A percentile compares a stretch with the other conserved stretches of the same genome.
Evolutionary conservation across 53 echinoderm and acorn worm genomes (phyloP).

Genomic region (Astropecten irregularis): DNA sequence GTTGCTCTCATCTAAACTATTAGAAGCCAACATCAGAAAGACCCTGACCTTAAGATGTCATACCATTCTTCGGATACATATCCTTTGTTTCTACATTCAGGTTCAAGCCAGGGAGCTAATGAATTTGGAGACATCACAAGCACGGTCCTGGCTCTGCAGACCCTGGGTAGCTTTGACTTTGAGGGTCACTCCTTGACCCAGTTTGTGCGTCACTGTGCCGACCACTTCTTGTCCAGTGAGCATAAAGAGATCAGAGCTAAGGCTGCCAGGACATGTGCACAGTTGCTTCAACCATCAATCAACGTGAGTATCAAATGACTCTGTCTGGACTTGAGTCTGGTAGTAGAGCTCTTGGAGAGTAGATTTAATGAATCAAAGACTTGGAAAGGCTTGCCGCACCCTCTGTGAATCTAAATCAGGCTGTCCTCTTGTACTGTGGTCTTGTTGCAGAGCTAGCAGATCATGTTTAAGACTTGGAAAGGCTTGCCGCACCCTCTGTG

Average conservation of each 20-base stretch:
- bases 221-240: constrained; percentile 93
- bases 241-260: constrained; percentile 96
- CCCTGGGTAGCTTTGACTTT: constrained; percentile 98
- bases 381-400: too few species aligned
- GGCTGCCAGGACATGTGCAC: constrained; percentile 93
- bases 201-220: constrained; percentile 98
- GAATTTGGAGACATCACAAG: constrained; percentile 88
- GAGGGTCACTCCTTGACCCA: constrained; percentile 98
- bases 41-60: too few species aligned
- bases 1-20: too few species aligned
- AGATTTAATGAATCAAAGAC: too few species aligned
- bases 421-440: too few species aligned
- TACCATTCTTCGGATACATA: too few species aligned
- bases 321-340: too few species aligned
- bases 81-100: constrained; percentile 23
- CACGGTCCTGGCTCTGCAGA: constrained; percentile 87
- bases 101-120: constrained; percentile 35
- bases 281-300: constrained; percentile 90
- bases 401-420: too few species aligned
- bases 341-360: neutral
- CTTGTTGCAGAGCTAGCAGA: too few species aligned
- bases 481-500: too few species aligned
- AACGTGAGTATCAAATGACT: constrained; percentile 92
- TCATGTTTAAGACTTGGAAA: too few species aligned
- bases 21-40: too few species aligned